Conservation (phyloP, 2,888 invertebrate species). For the Microctonus brassicae region DNA sequence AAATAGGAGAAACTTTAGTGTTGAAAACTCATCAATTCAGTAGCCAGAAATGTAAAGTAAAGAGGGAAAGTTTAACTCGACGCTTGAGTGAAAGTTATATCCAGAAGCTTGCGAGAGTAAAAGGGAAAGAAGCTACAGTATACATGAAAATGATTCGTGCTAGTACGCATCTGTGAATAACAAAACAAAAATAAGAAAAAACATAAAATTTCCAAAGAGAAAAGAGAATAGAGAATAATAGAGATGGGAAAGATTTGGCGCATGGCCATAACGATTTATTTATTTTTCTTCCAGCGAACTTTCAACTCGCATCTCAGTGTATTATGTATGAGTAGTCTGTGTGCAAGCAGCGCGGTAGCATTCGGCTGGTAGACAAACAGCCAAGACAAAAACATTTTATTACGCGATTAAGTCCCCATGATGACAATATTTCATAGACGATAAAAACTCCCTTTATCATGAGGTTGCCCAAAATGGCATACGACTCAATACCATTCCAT, state of each 20-base stretch:
- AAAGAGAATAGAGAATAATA: not conserved
- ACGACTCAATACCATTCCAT: not conserved
- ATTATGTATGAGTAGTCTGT: constrained; percentile 1
- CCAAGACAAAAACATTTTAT: constrained; percentile 64
- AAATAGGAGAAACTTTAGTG: no score
- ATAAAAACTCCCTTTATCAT: constrained; percentile 46
- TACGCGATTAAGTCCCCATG: constrained; percentile 63
- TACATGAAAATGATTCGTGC: no score
- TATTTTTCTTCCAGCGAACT: constrained; percentile 30
- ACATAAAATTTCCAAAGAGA: not conserved
- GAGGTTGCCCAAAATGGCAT: not conserved
- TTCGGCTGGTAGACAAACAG: constrained; percentile 59
- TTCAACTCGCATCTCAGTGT: not conserved
- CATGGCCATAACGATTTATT: constrained; percentile 36
- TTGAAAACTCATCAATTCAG: no score
- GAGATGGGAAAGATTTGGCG: constrained; percentile 30
- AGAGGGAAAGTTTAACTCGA: no score
- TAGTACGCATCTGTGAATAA: not conserved
- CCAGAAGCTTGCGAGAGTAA: not conserved
- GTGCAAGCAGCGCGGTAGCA: constrained; percentile 5
- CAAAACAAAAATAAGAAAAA: not conserved
- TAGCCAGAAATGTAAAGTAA: no score
- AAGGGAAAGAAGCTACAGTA: not conserved
- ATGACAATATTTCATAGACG: constrained; percentile 61
- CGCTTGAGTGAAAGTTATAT: not conserved